Base-by-base conservation (phyloP, 2,113 vertebrate genomes). In the Cynoglossus semilaevis region DNA sequence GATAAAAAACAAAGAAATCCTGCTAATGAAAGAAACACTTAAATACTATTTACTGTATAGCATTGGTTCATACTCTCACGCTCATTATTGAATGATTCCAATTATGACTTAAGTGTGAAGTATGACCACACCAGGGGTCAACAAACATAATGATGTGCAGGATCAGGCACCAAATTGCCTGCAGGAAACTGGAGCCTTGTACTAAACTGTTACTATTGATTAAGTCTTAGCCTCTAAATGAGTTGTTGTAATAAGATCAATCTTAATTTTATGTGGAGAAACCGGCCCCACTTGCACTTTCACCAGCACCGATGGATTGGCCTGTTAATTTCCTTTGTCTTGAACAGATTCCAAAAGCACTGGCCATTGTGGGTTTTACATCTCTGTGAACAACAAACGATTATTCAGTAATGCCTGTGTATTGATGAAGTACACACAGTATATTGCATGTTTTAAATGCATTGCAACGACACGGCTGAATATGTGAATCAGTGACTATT, bases 211-310 rank as follows among this genome's bases (percentile, higher is more conserved):
- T 78, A 62, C 70, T 76, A 85, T 84, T 84, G 81, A 85, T 87
- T 81, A 76, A 71, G 67, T 68, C 69, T 80, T 72, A 61, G 66
- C 67, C 67, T 80, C 63, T 75, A 76, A 84, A 80, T 84, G 70
- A 78, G 75, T 77, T 82, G 80, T 82, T 85, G 72, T 76, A 75
- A 87, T 74, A 69, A 73, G 59, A 88, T 87, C 80, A 77, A 85
- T 87, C 80, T 76, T 78, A 68, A 77, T 81, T 70, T 81, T 58
- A 85, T 80, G 68, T 55, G 49, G 67, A 77, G 61, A 78, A 64
- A 42, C 16, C 5, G 5, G 9, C 44, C 61, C n/a, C 38, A 29
- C 22, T 41, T 46, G 38, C 44, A 16, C 58, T 44, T 41, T 64
- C 60, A 60, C 67, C 58, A 34, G 46, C 1, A 29, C 22, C 22